Conservation (phyloP, 2,888 invertebrate genomes). For the Masnerella sp. region DNA sequence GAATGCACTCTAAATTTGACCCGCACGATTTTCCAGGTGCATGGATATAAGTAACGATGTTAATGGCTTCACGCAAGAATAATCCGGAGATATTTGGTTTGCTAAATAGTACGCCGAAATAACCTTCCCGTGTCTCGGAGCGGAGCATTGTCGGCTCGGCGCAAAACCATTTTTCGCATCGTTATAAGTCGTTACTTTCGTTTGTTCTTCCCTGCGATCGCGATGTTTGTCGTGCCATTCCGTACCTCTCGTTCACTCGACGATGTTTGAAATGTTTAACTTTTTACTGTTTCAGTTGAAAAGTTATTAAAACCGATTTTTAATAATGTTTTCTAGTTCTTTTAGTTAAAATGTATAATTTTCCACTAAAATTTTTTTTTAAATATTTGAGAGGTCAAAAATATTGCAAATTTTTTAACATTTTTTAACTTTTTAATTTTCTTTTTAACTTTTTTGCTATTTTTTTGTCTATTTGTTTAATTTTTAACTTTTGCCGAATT, state of each 20-base stretch:
- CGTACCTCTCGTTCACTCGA: conserved; percentile 7
- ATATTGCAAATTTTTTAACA: too few species aligned
- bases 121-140: conserved; percentile 52
- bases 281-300: not conserved
- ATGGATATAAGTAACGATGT: conserved; percentile 17
- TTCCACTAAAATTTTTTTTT: too few species aligned
- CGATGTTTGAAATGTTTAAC: conserved; percentile 12
- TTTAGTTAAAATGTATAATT: too few species aligned
- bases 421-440: too few species aligned
- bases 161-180: conserved; percentile 34
- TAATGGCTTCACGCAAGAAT: conserved; percentile 70
- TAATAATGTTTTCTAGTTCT: too few species aligned
- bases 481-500: too few species aligned
- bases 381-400: too few species aligned
- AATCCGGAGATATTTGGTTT: conserved; percentile 67
- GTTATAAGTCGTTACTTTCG: conserved; percentile 21
- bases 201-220: conserved; percentile 5
- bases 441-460: too few species aligned
- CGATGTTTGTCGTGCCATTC: conserved; percentile 16
- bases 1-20: conserved; percentile 12
- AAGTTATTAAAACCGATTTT: too few species aligned
- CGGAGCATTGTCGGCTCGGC: conserved; percentile 18
- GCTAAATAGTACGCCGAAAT: conserved; percentile 72
- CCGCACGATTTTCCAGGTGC: conserved; percentile 23
- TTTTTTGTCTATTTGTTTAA: too few species aligned